Evolutionary conservation across 2,113 vertebrate species (phyloP).

Genomic region (Propithecus coquereli): DNA sequence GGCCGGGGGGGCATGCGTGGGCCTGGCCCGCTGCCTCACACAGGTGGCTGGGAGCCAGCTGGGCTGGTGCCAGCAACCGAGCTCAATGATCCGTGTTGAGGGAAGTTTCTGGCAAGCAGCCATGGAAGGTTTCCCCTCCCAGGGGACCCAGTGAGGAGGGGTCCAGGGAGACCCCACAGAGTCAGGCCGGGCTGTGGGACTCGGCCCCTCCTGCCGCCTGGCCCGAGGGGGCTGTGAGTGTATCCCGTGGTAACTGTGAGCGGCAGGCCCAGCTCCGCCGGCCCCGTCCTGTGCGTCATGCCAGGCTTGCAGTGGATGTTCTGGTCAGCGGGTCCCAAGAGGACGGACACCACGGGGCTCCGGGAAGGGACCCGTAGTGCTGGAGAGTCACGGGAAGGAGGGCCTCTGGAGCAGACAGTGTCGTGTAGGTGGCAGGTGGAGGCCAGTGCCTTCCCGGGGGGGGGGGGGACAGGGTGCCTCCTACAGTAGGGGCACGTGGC

Average conservation of each 20-base stretch:
- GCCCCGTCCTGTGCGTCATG: slow-evolving; percentile 73
- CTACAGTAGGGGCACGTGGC: too few species aligned
- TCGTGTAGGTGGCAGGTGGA: rapidly evolving
- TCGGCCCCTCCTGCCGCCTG: neutral
- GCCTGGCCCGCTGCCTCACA: neutral
- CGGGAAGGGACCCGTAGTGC: neutral
- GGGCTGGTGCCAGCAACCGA: neutral
- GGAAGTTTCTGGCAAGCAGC: slow-evolving; percentile 42
- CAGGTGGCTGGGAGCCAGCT: rapidly evolving
- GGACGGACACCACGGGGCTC: neutral
- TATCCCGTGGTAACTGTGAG: slow-evolving; percentile 84
- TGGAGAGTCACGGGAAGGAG: neutral
- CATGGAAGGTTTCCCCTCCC: rapidly evolving
- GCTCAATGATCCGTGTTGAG: rapidly evolving
- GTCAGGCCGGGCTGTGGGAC: neutral
- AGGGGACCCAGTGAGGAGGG: neutral
- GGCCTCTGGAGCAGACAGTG: neutral
- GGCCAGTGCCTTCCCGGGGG: neutral
- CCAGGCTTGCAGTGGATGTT: slow-evolving; percentile 57
- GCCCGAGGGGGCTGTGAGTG: slow-evolving; percentile 51
- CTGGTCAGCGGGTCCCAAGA: slow-evolving; percentile 55
- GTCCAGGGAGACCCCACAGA: neutral
- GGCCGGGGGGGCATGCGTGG: rapidly evolving
- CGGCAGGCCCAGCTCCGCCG: slow-evolving; percentile 53
- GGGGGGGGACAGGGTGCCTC: neutral